These are phyloP conservation scores for Dryoscopus gambensis DNA, from an alignment of 2,113 vertebrate genomes.

Conservation along the genomic window DNA sequence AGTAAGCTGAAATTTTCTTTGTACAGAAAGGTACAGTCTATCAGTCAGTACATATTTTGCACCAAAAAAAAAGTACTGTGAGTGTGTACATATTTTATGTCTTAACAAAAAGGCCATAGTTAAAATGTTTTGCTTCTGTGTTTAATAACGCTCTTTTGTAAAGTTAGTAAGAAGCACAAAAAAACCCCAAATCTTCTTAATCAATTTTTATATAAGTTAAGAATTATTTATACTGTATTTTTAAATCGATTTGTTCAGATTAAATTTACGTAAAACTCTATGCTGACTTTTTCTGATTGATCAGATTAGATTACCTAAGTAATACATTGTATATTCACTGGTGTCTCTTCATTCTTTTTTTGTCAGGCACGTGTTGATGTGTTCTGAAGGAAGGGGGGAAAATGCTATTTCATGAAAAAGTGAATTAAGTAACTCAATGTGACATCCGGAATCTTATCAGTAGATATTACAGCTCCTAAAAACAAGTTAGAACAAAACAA, in stretches of 20 bases:
- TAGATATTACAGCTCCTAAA: not conserved
- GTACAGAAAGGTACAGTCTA: conserved; percentile 15
- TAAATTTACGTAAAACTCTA: conserved; percentile 47
- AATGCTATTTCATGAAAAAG: not conserved
- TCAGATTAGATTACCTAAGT: not conserved
- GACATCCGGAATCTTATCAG: not conserved
- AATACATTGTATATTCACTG: not conserved
- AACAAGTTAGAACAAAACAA: not conserved
- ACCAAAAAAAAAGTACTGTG: conserved; percentile 66
- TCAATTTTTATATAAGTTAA: conserved; percentile 73
- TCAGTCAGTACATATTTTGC: conserved; percentile 57
- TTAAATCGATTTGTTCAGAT: conserved; percentile 72
- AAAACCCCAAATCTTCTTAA: conserved; percentile 1
- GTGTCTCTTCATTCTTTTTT: not conserved
- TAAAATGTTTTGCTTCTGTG: conserved; percentile 38
- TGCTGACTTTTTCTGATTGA: not conserved
- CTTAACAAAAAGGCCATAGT: conserved; percentile 42
- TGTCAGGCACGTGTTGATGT: not conserved
- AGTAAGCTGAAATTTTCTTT: conserved; percentile 38
- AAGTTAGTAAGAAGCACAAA: conserved; percentile 12
- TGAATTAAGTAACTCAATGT: not conserved
- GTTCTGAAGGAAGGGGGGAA: not conserved
- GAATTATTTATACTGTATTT: conserved; percentile 78
- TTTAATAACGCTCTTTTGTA: conserved; percentile 61
- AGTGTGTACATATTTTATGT: conserved; percentile 55